Evolutionary conservation across 2,797 vertebrate genomes (phyloP), one percentile per base, ranked within the genome.

Genomic region (Pitangus sulphuratus): DNA sequence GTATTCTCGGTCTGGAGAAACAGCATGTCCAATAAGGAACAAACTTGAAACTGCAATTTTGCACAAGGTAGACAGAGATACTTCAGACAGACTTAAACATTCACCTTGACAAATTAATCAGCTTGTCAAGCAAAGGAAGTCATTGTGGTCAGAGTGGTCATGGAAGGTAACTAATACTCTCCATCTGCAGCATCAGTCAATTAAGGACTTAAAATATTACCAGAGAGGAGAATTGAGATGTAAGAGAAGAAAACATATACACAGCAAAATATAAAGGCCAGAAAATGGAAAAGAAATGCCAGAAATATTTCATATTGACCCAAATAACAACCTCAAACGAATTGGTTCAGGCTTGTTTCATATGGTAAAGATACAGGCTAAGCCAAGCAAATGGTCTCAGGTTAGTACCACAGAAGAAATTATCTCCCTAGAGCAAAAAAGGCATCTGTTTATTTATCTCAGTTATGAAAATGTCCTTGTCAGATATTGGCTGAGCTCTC

Each of bases 41-140:
- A 21, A 91, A 54, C 31, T 51, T 76, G 58, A 28, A 79, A 37
- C 13, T 48, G 42, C 78, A 79, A 12, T 80, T 78, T 94, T 77
- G 61, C 80, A 89, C 15, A 78, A 81, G 45, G 54, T 0, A 1
- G 51, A 35, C 12, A 76, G 70, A 82, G 58, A 62, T 84, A 40
- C 66, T 87, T 76, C 47, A 84, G 62, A 18, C 1, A 77, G 91
- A 66, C 24, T 86, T 66, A 89, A 89, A 87, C 15, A 9, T 62
- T 87, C 90, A 89, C 80, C 86, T 94, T 84, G 88, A 87, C 51
- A 76, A 93, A 89, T 45, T 66, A 84, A 95, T 89, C 62, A 87
- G 53, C 74, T 62, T 93, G 74, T 87, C 86, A 87, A 87, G 74
- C 70, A 60, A 84, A 84, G 70, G 66, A 93, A 84, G 74, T 58